Percentiles rank a stretch among this genome's conserved stretches.
These are phyloP conservation scores for Lithobius niger DNA, from an alignment of 1,140 invertebrate genomes.

Conservation along the genomic window DNA sequence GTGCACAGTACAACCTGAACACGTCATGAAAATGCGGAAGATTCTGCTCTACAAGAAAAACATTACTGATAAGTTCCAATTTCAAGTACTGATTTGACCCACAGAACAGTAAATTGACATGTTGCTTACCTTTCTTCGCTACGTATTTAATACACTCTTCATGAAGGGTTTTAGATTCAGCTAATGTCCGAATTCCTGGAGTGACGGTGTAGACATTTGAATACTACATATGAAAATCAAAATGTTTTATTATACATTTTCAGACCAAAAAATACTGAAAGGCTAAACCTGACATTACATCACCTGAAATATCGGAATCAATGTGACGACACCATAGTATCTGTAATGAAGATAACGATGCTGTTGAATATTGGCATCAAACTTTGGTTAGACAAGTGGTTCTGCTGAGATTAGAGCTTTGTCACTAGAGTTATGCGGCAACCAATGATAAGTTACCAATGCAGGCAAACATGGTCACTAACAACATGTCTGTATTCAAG, in stretches of 20 bases:
- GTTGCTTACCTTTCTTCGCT: constrained; percentile 44
- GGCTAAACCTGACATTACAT: too few relatives aligned
- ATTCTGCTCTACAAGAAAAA: constrained; percentile 32
- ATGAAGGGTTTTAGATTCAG: constrained; percentile 48
- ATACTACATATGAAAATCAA: constrained; percentile 39
- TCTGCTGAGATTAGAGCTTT: too few relatives aligned
- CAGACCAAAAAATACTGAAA: neutral
- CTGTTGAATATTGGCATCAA: neutral
- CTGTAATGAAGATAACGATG: constrained; percentile 26
- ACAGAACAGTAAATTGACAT: too few relatives aligned
- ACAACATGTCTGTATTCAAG: too few relatives aligned
- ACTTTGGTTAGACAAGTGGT: too few relatives aligned
- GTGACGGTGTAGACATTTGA: constrained; percentile 84
- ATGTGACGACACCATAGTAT: constrained; percentile 57
- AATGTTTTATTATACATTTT: neutral
- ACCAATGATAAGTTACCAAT: too few relatives aligned
- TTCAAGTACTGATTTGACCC: too few relatives aligned
- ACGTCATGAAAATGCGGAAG: constrained; percentile 56
- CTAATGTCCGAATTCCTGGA: constrained; percentile 47
- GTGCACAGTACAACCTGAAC: constrained; percentile 61
- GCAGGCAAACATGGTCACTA: too few relatives aligned
- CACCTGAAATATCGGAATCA: constrained; percentile 77
- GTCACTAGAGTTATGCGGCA: too few relatives aligned
- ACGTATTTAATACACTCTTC: constrained; percentile 59
- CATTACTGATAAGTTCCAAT: too few relatives aligned